A percentile compares a stretch with the other conserved stretches of the same genome.
Evolutionary conservation across 2,888 invertebrate species (phyloP).

Genomic region (Cerastis leucographa): DNA sequence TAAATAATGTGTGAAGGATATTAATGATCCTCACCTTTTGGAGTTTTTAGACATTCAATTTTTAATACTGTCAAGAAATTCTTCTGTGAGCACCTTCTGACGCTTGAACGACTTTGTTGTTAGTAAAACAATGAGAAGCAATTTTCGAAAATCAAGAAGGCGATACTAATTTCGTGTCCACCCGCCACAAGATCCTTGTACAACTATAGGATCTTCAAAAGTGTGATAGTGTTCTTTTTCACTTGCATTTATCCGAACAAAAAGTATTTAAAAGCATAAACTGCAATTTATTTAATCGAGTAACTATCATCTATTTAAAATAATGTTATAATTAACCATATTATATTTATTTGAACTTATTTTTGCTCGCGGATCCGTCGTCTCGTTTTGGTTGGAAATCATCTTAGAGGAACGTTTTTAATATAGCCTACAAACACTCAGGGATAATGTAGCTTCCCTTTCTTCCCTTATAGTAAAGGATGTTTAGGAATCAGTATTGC

Average conservation of each 20-base stretch:
- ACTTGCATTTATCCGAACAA: not conserved
- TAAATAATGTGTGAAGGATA: conserved; percentile 24
- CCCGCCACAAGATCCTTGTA: not conserved
- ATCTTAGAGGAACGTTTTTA: not conserved
- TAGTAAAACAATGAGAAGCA: not conserved
- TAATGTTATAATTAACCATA: no score
- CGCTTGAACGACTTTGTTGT: not conserved
- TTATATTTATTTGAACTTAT: no score
- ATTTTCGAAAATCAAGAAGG: not conserved
- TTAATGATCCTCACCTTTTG: conserved; percentile 17
- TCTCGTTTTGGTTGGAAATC: not conserved
- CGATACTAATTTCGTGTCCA: not conserved
- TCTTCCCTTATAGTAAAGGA: no score
- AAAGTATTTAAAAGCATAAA: not conserved
- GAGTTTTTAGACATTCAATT: not conserved
- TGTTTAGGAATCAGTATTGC: no score
- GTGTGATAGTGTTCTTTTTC: not conserved
- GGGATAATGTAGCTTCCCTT: not conserved
- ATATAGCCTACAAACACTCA: no score
- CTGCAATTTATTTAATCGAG: no score
- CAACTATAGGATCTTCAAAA: not conserved
- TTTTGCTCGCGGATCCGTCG: no score
- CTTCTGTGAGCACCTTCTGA: no score
- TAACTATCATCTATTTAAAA: no score
- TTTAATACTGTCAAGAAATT: not conserved